Conservation (phyloP, 2,797 vertebrate genomes). For the Nannoperca australis region DNA sequence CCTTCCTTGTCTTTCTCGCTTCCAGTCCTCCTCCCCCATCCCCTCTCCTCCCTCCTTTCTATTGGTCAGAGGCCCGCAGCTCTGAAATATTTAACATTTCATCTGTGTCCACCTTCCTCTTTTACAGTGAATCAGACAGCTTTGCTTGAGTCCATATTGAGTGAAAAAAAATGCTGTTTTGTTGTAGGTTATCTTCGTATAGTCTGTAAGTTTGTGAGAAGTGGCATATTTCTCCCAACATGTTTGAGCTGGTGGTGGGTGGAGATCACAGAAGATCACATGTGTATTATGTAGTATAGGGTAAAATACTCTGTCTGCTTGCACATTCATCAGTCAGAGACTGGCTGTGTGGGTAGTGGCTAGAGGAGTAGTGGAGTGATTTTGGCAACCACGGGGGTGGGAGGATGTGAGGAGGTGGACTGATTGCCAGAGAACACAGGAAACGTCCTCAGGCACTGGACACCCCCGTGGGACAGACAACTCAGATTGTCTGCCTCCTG, state of each 20-base stretch:
- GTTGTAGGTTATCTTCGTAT: conserved; percentile 20
- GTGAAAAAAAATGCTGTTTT: not conserved
- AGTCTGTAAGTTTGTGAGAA: conserved; percentile 36
- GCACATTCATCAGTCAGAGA: conserved; percentile 60
- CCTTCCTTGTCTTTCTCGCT: conserved; percentile 63
- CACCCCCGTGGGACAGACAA: conserved; percentile 48
- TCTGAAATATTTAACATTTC: conserved; percentile 79
- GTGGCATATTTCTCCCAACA: conserved; percentile 20
- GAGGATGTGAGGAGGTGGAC: conserved; percentile 68
- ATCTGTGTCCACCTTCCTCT: conserved; percentile 44
- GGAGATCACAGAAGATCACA: conserved; percentile 54
- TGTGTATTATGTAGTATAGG: conserved; percentile 44
- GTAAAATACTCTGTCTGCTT: conserved; percentile 61
- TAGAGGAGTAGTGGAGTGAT: conserved; percentile 60
- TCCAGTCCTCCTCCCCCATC: conserved; percentile 50
- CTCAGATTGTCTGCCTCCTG: conserved; percentile 38
- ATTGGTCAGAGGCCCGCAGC: conserved; percentile 41
- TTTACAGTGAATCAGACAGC: conserved; percentile 37
- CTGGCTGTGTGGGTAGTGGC: conserved; percentile 66
- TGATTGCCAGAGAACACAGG: conserved; percentile 61
- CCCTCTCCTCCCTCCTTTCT: conserved; percentile 17
- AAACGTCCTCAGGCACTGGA: conserved; percentile 57
- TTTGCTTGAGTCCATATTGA: conserved; percentile 15
- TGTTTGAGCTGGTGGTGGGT: conserved; percentile 41
- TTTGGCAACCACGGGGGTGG: conserved; percentile 58